These are phyloP conservation scores for Trichomycterus rosablanca DNA, from an alignment of 2,113 vertebrate species.

Conservation along the genomic window DNA sequence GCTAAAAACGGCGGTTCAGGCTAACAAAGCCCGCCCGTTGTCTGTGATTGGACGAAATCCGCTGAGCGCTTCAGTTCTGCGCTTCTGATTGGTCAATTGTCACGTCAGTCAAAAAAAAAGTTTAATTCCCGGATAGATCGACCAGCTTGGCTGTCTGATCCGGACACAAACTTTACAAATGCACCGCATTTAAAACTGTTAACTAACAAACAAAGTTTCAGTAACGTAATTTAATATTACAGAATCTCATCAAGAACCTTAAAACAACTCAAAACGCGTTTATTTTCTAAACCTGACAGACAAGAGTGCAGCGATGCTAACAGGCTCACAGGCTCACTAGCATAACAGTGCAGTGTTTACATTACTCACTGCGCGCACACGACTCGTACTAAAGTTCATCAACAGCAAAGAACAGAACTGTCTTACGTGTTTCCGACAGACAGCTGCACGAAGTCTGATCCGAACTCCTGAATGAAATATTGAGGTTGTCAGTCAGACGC, in stretches of 20 bases:
- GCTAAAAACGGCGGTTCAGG: conserved; percentile 9
- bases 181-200: neutral
- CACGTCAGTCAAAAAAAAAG: conserved; percentile 37
- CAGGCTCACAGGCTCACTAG: conserved; percentile 24
- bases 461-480: conserved; percentile 22
- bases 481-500: conserved; percentile 29
- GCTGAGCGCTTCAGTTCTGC: neutral
- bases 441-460: conserved; percentile 14
- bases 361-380: neutral
- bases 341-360: conserved; percentile 17
- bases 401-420: neutral
- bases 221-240: neutral
- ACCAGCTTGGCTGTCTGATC: conserved; percentile 46
- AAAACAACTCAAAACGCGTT: neutral
- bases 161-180: conserved; percentile 29
- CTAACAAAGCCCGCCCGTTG: neutral
- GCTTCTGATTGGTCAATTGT: conserved; percentile 40
- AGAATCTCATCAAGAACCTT: neutral
- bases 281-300: neutral
- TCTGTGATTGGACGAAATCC: neutral
- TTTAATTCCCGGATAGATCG: conserved; percentile 43
- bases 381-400: neutral
- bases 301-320: neutral
- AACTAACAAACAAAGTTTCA: neutral
- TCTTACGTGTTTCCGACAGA: conserved; percentile 38